phyloP scores from a whole-genome alignment of 2,797 vertebrate species.

The Chlorospingus flavigularis region DNA sequence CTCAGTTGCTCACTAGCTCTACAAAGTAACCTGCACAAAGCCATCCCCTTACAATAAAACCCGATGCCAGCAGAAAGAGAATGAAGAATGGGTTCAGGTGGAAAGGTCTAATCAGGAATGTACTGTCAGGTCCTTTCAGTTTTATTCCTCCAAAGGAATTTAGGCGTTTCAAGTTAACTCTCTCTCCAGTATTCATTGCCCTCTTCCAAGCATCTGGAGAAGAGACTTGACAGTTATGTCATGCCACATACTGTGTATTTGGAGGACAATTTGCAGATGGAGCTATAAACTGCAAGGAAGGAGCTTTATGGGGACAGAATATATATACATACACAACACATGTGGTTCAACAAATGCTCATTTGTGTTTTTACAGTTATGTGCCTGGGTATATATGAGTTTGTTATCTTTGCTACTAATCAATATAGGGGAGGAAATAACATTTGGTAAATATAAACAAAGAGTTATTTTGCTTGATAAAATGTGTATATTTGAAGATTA shows the following conservation, averaged over 20 bases:
- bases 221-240: background rate
- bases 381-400: background rate
- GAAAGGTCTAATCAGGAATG: conserved; percentile 10
- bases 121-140: background rate
- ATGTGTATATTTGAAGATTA: background rate
- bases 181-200: background rate
- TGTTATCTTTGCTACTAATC: background rate
- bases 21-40: background rate
- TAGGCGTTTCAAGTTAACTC: background rate
- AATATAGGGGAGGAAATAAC: background rate
- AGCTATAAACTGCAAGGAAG: background rate
- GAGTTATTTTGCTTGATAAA: background rate
- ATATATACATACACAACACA: background rate
- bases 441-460: background rate
- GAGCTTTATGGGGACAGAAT: background rate
- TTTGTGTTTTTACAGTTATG: background rate
- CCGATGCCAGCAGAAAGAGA: background rate
- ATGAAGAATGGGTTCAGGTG: conserved; percentile 17
- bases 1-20: conserved; percentile 28
- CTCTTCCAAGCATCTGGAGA: background rate
- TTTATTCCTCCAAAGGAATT: background rate
- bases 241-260: background rate
- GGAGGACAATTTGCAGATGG: background rate
- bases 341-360: background rate
- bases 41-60: background rate